phyloP scores from a whole-genome alignment of 2,888 invertebrate species.

The Drosophila mettleri region DNA sequence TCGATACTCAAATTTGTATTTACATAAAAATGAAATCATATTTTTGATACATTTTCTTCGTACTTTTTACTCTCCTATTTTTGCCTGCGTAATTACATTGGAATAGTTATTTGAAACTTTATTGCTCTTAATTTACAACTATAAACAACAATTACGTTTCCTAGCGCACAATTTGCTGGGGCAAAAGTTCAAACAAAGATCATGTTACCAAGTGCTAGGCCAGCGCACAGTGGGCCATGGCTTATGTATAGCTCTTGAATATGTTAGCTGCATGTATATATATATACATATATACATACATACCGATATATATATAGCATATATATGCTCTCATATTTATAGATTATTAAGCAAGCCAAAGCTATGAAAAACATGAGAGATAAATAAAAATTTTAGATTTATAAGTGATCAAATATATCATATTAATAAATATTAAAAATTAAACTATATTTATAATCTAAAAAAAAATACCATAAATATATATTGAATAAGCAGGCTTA shows the following conservation, averaged over 20 bases:
- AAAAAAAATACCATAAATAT: too few species aligned
- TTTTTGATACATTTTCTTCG: not conserved
- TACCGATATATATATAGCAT: too few species aligned
- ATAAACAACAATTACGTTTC: constrained; percentile 3
- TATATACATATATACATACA: too few species aligned
- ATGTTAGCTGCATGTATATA: not conserved
- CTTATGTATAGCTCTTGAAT: not conserved
- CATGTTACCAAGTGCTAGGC: constrained; percentile 7
- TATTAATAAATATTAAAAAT: too few species aligned
- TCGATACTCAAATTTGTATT: not conserved
- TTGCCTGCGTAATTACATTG: constrained; percentile 2
- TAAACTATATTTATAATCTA: too few species aligned
- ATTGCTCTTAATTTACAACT: constrained; percentile 20
- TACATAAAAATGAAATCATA: not conserved
- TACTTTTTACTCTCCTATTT: not conserved
- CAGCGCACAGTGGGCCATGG: constrained; percentile 5
- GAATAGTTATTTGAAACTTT: constrained; percentile 16
- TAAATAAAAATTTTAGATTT: too few species aligned
- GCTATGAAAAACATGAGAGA: too few species aligned
- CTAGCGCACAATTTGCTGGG: not conserved
- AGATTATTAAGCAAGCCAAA: too few species aligned
- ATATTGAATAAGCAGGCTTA: too few species aligned
- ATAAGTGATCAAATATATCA: too few species aligned
- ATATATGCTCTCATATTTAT: too few species aligned
- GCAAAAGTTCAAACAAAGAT: constrained; percentile 16